phyloP scores from a whole-genome alignment of 2,888 invertebrate species.

The Brassicogethes aeneus region DNA sequence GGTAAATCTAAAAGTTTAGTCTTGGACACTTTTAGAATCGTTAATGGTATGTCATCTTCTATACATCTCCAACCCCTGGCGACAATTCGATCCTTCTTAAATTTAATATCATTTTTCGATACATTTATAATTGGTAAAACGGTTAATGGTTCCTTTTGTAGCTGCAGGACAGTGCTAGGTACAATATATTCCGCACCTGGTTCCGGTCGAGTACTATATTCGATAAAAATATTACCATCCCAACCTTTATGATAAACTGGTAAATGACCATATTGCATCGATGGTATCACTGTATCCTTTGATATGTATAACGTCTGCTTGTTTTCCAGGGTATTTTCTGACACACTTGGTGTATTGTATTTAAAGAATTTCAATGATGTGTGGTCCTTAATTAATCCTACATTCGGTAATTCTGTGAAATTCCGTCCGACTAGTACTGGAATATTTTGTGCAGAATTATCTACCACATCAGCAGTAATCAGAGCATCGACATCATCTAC shows the following conservation, averaged over 20 bases:
- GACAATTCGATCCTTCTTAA: slow-evolving; percentile 5
- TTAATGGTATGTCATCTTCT: slow-evolving; percentile 6
- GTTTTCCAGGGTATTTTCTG: not conserved
- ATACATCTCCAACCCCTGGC: slow-evolving; percentile 13
- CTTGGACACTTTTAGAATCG: not conserved
- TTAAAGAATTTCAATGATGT: slow-evolving; percentile 10
- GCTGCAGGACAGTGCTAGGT: too few species aligned
- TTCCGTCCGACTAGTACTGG: slow-evolving; percentile 16
- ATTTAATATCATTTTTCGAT: too few species aligned
- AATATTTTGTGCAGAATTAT: slow-evolving; percentile 12
- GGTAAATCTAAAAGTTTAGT: too few species aligned
- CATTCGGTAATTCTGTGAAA: slow-evolving; percentile 15
- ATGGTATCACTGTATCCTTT: not conserved
- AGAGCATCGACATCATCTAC: slow-evolving; percentile 13
- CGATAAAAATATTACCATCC: slow-evolving; percentile 12
- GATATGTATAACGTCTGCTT: not conserved
- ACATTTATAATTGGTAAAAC: too few species aligned
- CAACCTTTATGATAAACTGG: slow-evolving; percentile 8
- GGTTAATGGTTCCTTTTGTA: too few species aligned
- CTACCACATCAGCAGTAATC: slow-evolving; percentile 14
- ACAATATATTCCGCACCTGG: too few species aligned
- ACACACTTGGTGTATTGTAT: not conserved
- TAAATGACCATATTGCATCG: slow-evolving; percentile 11
- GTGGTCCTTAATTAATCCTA: slow-evolving; percentile 14
- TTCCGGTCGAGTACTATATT: slow-evolving; percentile 9